These are phyloP conservation scores for Drosophila lini DNA, from an alignment of 1,140 invertebrate species.

Conservation along the genomic window DNA sequence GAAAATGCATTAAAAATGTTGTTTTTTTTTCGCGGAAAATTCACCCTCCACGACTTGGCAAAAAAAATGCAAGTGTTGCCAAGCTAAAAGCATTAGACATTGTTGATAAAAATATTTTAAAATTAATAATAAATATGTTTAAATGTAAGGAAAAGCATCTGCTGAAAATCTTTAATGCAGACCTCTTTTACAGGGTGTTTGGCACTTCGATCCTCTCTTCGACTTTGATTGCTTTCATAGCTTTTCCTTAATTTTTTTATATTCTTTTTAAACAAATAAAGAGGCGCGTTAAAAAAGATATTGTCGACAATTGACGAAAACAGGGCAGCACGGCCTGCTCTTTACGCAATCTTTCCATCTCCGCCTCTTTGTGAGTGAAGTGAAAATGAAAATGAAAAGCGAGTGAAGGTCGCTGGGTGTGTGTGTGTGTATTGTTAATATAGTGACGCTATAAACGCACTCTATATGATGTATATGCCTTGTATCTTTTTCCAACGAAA, in stretches of 20 bases:
- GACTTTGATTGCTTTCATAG: slow-evolving; percentile 11
- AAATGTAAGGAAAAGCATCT: too few species aligned
- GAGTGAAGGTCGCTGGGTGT: slow-evolving; percentile 59
- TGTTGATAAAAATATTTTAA: too few species aligned
- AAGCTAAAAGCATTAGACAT: too few species aligned
- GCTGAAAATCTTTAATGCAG: too few species aligned
- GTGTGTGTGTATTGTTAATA: slow-evolving; percentile 31
- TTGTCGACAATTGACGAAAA: slow-evolving; percentile 81
- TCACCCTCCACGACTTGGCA: background rate
- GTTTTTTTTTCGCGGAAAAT: slow-evolving; percentile 31
- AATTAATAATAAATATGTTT: too few species aligned
- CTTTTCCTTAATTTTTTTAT: slow-evolving; percentile 21
- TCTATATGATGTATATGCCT: slow-evolving; percentile 11
- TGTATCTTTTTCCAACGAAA: slow-evolving; percentile 7
- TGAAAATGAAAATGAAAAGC: slow-evolving; percentile 52
- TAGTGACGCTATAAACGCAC: slow-evolving; percentile 54
- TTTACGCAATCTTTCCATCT: slow-evolving; percentile 66
- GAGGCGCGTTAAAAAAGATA: slow-evolving; percentile 72
- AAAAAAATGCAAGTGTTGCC: too few species aligned
- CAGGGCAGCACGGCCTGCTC: slow-evolving; percentile 54
- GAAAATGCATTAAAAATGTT: slow-evolving; percentile 73
- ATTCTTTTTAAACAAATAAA: slow-evolving; percentile 69
- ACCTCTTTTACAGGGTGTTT: background rate
- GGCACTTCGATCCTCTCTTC: slow-evolving; percentile 9
- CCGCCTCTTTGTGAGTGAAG: slow-evolving; percentile 33